Base-by-base conservation (phyloP, 2,113 vertebrate species). In the Scophthalmus maximus region DNA sequence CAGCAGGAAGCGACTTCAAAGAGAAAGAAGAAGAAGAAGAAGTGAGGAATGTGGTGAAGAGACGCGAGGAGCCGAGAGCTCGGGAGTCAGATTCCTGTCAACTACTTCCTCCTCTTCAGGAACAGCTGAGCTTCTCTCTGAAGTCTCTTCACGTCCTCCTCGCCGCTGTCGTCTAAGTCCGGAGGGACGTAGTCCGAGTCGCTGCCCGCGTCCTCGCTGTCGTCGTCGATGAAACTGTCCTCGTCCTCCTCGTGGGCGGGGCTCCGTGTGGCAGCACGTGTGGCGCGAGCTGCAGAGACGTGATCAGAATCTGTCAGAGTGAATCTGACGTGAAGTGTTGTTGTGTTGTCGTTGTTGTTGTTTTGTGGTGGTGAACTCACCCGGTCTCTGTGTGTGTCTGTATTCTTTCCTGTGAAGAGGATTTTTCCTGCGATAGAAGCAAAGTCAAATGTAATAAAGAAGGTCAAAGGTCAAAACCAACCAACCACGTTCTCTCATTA, bases 371-470 rank as follows among this genome's bases (percentile, higher is more conserved):
- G n/a, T n/a, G n/a, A 3, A 26, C 55, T 15, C 22, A 59, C 25
- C 92, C 81, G 91, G 51, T 65, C 25, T 87, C 80, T 15, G 73
- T 0, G 88, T 85, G 87, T 94, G 94, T 57, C 78, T 91, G 89
- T 78, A 94, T n/a, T 94, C 92, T 49, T 92, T 93, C 70, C 86
- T 86, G 88, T 94, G 94, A n/a, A 89, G 69, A 8, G 87, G 92
- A 26, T 94, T 94, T 27, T 91, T 93, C 81, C 94, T 94, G 86
- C 14, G 53, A 44, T 2, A 11, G 20, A 68, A 25, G 40, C 30
- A 57, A 6, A 32, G 4, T n/a, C 9, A 10, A 14, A 52, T 52
- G n/a, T n/a, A n/a, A n/a, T n/a, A n/a, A n/a, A n/a, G n/a, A n/a
- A n/a, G n/a, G n/a, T n/a, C n/a, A n/a, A n/a, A n/a, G n/a, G n/a